Evolutionary conservation across 2,888 invertebrate genomes (phyloP).

Genomic region (Zonitis immaculata): DNA sequence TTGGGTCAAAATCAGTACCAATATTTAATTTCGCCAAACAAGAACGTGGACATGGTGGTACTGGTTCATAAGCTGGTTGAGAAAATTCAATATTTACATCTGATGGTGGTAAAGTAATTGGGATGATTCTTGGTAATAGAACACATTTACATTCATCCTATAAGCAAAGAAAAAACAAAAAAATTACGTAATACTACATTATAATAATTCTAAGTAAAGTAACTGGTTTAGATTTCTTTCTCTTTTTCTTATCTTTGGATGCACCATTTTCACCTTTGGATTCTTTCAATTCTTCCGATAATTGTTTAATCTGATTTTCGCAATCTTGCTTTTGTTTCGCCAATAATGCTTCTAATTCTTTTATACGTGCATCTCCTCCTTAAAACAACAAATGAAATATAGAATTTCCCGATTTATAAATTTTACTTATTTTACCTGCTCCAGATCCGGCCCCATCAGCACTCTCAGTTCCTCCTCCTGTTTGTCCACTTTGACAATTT

Average conservation of each 20-base stretch:
- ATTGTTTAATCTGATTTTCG: conserved; percentile 42
- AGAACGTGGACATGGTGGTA: neutral
- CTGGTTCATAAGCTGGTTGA: too few species aligned
- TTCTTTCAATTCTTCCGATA: too few species aligned
- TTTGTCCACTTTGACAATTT: conserved; percentile 5
- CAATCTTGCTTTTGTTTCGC: conserved; percentile 37
- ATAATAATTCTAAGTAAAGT: conserved; percentile 51
- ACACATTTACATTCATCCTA: neutral
- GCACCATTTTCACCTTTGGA: too few species aligned
- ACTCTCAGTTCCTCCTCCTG: too few species aligned
- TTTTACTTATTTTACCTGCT: neutral
- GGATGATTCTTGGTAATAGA: neutral
- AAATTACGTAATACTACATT: too few species aligned
- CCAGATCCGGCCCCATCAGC: too few species aligned
- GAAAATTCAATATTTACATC: neutral
- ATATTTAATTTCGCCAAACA: neutral
- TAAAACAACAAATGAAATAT: conserved; percentile 1
- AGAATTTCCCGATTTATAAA: conserved; percentile 9
- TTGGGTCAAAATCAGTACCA: neutral
- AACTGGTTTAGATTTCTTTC: too few species aligned
- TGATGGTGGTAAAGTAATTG: neutral
- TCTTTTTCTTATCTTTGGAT: too few species aligned
- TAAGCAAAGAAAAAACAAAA: neutral
- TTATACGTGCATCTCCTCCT: conserved; percentile 4
- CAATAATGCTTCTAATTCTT: conserved; percentile 19